Percentiles rank a stretch among this genome's conserved stretches.
Conservation (phyloP, 1,140 invertebrate genomes). For the Spodoptera frugiperda region DNA sequence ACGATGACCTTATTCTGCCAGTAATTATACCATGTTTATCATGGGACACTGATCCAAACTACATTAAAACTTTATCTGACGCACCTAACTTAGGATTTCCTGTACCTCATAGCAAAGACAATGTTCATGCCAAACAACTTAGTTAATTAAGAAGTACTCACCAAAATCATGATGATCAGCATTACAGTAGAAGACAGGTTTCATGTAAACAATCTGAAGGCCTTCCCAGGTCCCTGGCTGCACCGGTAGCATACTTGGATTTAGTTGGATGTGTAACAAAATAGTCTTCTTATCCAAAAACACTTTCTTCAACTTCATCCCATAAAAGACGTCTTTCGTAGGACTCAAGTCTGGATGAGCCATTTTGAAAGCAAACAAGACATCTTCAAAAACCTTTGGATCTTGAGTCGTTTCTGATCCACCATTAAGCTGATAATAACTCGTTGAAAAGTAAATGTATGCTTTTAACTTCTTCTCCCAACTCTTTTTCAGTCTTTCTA, state of each 20-base stretch:
- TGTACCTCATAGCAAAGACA: too few species aligned
- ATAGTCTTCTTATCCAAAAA: constrained; percentile 66
- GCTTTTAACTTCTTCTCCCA: constrained; percentile 68
- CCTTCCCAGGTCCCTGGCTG: constrained; percentile 67
- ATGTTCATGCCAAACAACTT: too few species aligned
- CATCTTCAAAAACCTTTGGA: constrained; percentile 54
- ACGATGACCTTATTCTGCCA: too few species aligned
- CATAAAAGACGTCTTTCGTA: constrained; percentile 58
- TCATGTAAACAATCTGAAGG: constrained; percentile 71
- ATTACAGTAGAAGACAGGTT: constrained; percentile 69
- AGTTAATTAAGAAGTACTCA: neutral
- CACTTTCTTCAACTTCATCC: constrained; percentile 65
- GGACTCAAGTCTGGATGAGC: constrained; percentile 52
- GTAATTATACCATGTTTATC: too few species aligned
- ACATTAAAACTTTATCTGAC: too few species aligned
- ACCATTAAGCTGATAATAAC: constrained; percentile 60
- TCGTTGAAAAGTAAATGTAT: constrained; percentile 69
- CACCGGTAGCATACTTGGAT: constrained; percentile 63
- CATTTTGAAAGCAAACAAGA: constrained; percentile 60
- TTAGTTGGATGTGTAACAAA: constrained; percentile 67
- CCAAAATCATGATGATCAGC: constrained; percentile 3
- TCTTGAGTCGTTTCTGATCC: constrained; percentile 43
- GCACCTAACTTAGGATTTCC: too few species aligned
- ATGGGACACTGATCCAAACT: too few species aligned
- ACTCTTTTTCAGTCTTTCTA: constrained; percentile 55